Conservation (phyloP, 2,113 vertebrate species). For the Gorilla gorilla region DNA sequence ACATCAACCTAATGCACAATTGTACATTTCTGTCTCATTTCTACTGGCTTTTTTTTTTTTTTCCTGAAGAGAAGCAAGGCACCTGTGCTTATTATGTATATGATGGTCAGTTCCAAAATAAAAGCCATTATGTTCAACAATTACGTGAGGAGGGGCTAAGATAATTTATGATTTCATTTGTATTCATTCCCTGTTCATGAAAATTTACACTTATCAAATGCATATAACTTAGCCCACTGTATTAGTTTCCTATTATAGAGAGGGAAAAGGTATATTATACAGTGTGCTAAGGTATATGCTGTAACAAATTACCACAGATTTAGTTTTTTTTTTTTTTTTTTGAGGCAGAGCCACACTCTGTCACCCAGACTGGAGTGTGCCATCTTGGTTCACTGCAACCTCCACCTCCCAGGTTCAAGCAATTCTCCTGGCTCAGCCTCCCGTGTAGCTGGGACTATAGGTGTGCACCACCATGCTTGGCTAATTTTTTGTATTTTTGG, state of each 20-base stretch:
- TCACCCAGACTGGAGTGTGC: accelerated
- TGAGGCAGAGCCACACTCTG: too few species aligned
- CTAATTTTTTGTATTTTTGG: too few species aligned
- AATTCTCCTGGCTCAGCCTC: too few species aligned
- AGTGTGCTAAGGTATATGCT: background rate
- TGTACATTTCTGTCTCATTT: background rate
- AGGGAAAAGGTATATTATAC: too few species aligned
- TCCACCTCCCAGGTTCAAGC: too few species aligned
- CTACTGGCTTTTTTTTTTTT: background rate
- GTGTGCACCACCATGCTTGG: accelerated
- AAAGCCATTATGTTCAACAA: background rate
- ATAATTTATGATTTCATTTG: background rate
- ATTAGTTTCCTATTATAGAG: background rate
- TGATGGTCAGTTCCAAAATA: background rate
- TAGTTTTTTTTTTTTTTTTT: too few species aligned
- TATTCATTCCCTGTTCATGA: background rate
- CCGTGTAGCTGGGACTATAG: too few species aligned
- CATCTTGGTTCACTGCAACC: too few species aligned
- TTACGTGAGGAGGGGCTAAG: background rate
- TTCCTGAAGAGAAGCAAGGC: background rate
- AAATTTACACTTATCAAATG: background rate
- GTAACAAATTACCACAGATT: background rate
- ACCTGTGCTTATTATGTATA: background rate
- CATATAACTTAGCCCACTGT: background rate
- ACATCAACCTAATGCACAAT: too few species aligned